Base-by-base conservation (phyloP, 2,797 vertebrate genomes). In the Strix occidentalis region DNA sequence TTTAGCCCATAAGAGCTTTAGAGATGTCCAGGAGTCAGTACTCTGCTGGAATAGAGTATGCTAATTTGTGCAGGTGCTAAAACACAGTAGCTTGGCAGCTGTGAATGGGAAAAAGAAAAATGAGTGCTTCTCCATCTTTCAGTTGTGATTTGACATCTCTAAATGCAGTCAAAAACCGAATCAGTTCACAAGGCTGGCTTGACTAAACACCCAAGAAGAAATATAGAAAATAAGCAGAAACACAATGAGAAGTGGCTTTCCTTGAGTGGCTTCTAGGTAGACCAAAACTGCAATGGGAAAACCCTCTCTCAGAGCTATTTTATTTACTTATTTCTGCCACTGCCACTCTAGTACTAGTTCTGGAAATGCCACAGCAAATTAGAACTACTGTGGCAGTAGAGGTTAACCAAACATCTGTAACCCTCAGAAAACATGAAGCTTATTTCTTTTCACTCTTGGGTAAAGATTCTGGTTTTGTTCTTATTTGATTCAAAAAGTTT, bases 1-100 rank as follows among this genome's bases (percentile, higher is more conserved):
- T 83, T 78, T 91, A 96, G 72, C 11, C 65, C 41, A 24, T 56
- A 92, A 53, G 74, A 84, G 65, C 84, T 58, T 64, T 74, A 80
- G 90, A 83, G 82, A 80, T 58, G 94, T 84, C 90, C 33, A 10
- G 50, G 88, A 95, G 61, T 94, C 90, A 69, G 72, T 35, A n/a
- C 39, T 81, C 9, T 3, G 80, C 85, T 90, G 88, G 65, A 94
- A 71, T 79, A 81, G 66, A 79, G 29, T 10, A 13, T 85, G 89
- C 45, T 95, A 86, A 95, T 96, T 87, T 78, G 58, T 90, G 87
- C 91, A 96, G 96, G 94, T 96, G 94, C 87, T 96, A 93, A 92
- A 95, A 93, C 83, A 86, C 92, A 93, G 81, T 57, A 63, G 28
- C 75, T 95, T 96, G 94, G 93, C 95, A 94, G 81, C 60, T 83